Evolutionary conservation across 1,140 invertebrate species (phyloP).

Genomic region (Dendrolimus kikuchii): DNA sequence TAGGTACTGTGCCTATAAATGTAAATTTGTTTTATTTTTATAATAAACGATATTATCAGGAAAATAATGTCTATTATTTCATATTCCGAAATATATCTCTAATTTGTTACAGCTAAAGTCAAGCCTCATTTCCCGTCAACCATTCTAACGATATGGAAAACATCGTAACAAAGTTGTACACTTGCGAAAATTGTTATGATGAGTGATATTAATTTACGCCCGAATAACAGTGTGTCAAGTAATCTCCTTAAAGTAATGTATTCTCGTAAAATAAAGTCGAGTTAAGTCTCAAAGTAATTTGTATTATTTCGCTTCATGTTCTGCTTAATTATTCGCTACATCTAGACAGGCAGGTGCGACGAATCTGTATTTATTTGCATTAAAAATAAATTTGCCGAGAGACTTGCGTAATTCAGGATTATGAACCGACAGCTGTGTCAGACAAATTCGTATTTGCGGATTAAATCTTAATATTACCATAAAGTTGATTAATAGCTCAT

Average conservation of each 20-base stretch:
- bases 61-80: no score
- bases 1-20: no score
- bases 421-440: conserved; percentile 47
- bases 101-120: no score
- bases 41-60: no score
- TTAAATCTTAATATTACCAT: conserved; percentile 36
- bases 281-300: conserved; percentile 44
- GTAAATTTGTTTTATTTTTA: no score
- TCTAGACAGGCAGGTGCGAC: conserved; percentile 56
- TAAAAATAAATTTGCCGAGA: conserved; percentile 58
- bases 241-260: conserved; percentile 31
- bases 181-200: conserved; percentile 2
- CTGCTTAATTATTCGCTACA: conserved; percentile 53
- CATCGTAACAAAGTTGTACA: background rate
- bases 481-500: conserved; percentile 30
- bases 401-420: conserved; percentile 51
- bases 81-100: no score
- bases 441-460: conserved; percentile 46
- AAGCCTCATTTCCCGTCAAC: background rate
- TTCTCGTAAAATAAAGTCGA: conserved; percentile 35
- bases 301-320: conserved; percentile 49
- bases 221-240: conserved; percentile 22
- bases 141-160: background rate
- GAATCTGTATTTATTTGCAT: conserved; percentile 66
- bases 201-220: conserved; percentile 18